Base-by-base conservation (phyloP, 2,888 invertebrate genomes). In the Limnephilus marmoratus region DNA sequence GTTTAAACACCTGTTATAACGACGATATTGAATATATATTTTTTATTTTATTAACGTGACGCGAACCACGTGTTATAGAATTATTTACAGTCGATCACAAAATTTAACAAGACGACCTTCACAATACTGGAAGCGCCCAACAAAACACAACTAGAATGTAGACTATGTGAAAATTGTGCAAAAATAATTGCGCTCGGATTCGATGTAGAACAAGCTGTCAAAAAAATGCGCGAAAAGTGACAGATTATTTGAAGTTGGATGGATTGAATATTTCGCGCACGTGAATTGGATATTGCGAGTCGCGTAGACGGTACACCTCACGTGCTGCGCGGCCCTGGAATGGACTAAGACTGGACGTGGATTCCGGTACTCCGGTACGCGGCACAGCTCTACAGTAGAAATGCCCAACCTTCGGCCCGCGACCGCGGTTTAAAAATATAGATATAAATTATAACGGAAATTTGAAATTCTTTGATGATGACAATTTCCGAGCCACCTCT, bases 61-160 rank as follows among this genome's bases (percentile, higher is more conserved):
- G 37, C 31, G 13, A 83, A 83, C 83, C 86, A 86, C 86, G 86
- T 86, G 86, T 45, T 86, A 29, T 53, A 29, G 49, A 49, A 49
- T 49, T 29, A 37, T 83, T 34, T 34, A 24, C 83, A 7, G 49
- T 37, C 37, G 18, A 15, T 34, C 34, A 85, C 41, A 82, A 45
- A 29, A 87, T 49, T 18, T 4, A 86, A 87, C 53, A 18, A 18
- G 49, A 53, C 53, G 87, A 31, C 87, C 87, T 87, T 87, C 87
- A 53, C 15, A 68, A 68, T 53, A 24, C 68, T 34, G 87, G 24
- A 87, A 68, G 87, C 87, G 87, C 34, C 24, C 9, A 68, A 68
- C 68, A 68, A 68, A 24, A 68, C 68, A 68, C 24, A 5, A 68
- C 68, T n/a, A 24, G 24, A 68, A 68, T 24, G 9, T 9, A 9